phyloP scores from a whole-genome alignment of 1,140 invertebrate genomes.

The Pygmarrhopalites habei region DNA sequence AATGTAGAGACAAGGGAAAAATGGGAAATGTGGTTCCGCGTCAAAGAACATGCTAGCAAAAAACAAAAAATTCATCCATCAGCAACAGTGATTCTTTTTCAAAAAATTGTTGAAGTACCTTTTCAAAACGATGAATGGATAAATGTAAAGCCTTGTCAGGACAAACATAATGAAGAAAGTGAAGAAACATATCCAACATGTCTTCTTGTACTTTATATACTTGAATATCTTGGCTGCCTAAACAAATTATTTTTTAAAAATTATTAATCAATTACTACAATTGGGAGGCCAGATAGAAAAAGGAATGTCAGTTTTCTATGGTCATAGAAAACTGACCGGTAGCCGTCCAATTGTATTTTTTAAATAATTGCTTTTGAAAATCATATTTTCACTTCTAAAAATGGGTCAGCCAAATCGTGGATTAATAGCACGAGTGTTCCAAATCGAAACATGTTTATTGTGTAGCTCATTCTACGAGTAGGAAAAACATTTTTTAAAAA shows the following conservation, averaged over 20 bases:
- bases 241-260: too few species aligned
- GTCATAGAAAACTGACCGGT: too few species aligned
- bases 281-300: too few species aligned
- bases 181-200: slow-evolving; percentile 77
- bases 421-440: slow-evolving; percentile 83
- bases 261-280: too few species aligned
- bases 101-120: slow-evolving; percentile 49
- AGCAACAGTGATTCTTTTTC: too few species aligned
- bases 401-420: slow-evolving; percentile 92
- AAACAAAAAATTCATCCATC: neutral
- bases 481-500: too few species aligned
- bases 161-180: slow-evolving; percentile 84
- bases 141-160: slow-evolving; percentile 70
- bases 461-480: too few species aligned
- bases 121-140: slow-evolving; percentile 74
- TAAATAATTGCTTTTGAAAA: too few species aligned
- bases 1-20: slow-evolving; percentile 92
- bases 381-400: slow-evolving; percentile 88
- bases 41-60: slow-evolving; percentile 61
- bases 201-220: slow-evolving; percentile 76
- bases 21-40: slow-evolving; percentile 70
- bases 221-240: slow-evolving; percentile 82
- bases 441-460: slow-evolving; percentile 84
- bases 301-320: too few species aligned
- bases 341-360: too few species aligned